phyloP scores from a whole-genome alignment of 2,888 invertebrate species.

The Shargacucullia verbasci region DNA sequence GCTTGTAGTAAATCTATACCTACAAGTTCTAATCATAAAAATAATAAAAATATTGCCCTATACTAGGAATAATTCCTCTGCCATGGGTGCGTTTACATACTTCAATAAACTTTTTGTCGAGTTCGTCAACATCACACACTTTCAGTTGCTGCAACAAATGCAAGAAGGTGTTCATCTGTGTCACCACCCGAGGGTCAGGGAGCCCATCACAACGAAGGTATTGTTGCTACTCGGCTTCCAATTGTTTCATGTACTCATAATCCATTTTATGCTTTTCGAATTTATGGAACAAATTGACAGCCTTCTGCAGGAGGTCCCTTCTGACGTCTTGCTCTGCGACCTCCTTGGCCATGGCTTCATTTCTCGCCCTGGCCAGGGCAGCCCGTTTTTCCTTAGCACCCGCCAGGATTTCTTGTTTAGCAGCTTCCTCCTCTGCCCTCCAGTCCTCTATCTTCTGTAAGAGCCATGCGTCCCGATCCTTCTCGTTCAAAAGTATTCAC shows the following conservation, averaged over 20 bases:
- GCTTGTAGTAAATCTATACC: too few species aligned
- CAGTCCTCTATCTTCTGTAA: constrained; percentile 76
- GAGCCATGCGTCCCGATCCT: constrained; percentile 77
- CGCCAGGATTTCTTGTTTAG: constrained; percentile 80
- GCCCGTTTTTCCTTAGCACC: constrained; percentile 79
- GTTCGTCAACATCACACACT: constrained; percentile 76
- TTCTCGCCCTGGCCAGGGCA: constrained; percentile 68
- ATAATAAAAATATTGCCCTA: too few species aligned
- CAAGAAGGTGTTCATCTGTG: constrained; percentile 89
- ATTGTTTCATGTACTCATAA: constrained; percentile 68
- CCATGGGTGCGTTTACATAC: too few species aligned
- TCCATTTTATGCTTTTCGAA: constrained; percentile 74
- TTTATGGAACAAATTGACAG: constrained; percentile 72
- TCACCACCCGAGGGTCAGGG: constrained; percentile 88
- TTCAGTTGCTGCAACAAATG: constrained; percentile 85
- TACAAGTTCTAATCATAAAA: too few species aligned
- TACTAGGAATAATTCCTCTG: too few species aligned
- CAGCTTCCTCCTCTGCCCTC: constrained; percentile 76
- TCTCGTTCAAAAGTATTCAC: too few species aligned
- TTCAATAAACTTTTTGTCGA: constrained; percentile 83
- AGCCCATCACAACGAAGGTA: constrained; percentile 90
- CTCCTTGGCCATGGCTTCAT: constrained; percentile 75
- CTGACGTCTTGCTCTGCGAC: constrained; percentile 75
- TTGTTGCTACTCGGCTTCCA: constrained; percentile 87
- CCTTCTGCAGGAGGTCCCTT: constrained; percentile 75